Percentiles rank a stretch among this genome's conserved stretches.
Evolutionary conservation across 2,113 vertebrate genomes (phyloP).

Genomic region (Parus major): DNA sequence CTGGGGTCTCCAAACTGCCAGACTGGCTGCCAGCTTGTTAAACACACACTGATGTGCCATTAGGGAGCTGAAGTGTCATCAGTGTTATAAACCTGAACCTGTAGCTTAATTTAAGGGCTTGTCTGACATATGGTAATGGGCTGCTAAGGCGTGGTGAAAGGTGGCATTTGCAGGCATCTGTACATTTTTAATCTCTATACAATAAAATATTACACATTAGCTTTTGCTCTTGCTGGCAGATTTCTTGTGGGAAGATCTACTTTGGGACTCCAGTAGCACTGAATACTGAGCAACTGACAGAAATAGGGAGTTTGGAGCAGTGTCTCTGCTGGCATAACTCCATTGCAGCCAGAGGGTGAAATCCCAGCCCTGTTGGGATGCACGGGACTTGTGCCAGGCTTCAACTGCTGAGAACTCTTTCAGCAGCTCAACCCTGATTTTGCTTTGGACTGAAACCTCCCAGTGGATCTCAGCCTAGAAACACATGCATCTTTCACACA

Average conservation of each 20-base stretch:
- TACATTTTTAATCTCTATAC: not conserved
- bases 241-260: conserved; percentile 5
- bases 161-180: not conserved
- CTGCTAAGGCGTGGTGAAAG: not conserved
- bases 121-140: not conserved
- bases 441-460: conserved; percentile 19
- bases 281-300: not conserved
- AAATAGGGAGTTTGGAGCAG: not conserved
- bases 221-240: conserved; percentile 5
- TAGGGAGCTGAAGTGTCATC: not conserved
- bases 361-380: conserved; percentile 11
- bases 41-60: not conserved
- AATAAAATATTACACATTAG: not conserved
- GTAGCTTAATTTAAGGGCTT: not conserved
- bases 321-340: not conserved
- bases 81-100: not conserved
- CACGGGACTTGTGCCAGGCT: not conserved
- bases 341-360: conserved; percentile 24
- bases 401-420: not conserved
- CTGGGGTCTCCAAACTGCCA: not conserved
- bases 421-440: not conserved
- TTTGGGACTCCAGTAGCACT: not conserved
- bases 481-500: not conserved
- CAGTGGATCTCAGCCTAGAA: not conserved
- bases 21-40: not conserved